Evolutionary conservation across 2,113 vertebrate genomes (phyloP).

Genomic region (Bettongia penicillata): DNA sequence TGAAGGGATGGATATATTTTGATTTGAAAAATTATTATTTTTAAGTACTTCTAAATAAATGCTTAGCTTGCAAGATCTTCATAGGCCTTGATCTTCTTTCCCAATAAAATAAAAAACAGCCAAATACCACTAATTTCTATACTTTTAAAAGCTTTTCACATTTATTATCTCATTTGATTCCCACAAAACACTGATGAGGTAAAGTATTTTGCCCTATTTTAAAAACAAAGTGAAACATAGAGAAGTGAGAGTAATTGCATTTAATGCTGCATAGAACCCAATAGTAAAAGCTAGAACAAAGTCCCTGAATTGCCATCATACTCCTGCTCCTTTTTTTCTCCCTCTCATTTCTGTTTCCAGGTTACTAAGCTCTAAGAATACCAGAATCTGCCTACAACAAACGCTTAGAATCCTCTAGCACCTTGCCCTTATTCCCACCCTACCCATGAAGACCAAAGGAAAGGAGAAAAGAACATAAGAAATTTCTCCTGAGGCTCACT

Average conservation of each 20-base stretch:
- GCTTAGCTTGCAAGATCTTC: too few species aligned
- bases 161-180: background rate
- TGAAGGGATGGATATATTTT: background rate
- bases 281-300: background rate
- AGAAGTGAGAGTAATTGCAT: background rate
- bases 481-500: background rate
- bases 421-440: background rate
- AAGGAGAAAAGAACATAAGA: background rate
- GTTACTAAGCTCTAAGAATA: conserved; percentile 1
- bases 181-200: background rate
- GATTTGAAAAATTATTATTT: background rate
- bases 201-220: background rate
- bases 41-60: background rate
- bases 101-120: background rate
- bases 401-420: background rate
- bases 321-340: background rate
- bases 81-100: background rate
- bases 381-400: background rate
- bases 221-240: background rate
- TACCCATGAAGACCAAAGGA: background rate
- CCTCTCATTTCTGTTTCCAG: background rate
- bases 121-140: background rate
- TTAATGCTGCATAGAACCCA: background rate
- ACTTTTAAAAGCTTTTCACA: background rate
- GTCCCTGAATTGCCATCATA: background rate